Percentiles rank a stretch among this genome's conserved stretches.
Evolutionary conservation across 2,113 vertebrate species (phyloP).

Genomic region (Dromas ardeola): DNA sequence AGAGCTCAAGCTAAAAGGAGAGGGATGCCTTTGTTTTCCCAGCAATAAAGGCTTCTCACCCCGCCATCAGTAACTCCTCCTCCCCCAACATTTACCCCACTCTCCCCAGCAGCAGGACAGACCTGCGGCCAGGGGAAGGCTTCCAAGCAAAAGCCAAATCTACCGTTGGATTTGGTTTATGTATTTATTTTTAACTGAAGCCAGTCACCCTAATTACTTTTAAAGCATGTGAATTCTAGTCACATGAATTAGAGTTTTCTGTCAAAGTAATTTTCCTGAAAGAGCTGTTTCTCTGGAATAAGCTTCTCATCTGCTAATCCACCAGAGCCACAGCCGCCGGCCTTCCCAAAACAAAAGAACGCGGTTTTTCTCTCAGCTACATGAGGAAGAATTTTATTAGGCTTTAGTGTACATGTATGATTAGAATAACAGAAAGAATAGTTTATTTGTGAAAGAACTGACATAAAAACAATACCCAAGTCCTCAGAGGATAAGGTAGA

Average conservation of each 20-base stretch:
- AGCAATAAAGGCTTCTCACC: not conserved
- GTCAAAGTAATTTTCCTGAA: constrained; percentile 48
- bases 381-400: constrained; percentile 5
- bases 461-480: not conserved
- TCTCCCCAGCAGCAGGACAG: not conserved
- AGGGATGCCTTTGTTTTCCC: not conserved
- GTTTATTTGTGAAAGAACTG: not conserved
- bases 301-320: constrained; percentile 8
- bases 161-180: not conserved
- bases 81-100: not conserved
- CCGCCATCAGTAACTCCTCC: not conserved
- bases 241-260: not conserved
- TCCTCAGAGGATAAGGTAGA: not conserved
- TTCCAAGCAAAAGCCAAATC: not conserved
- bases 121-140: not conserved
- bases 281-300: constrained; percentile 10
- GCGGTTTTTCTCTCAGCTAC: not conserved
- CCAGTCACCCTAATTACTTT: not conserved
- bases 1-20: not conserved
- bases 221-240: not conserved
- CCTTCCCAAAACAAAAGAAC: not conserved
- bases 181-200: not conserved
- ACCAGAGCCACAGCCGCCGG: rapidly evolving
- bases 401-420: not conserved
- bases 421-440: constrained; percentile 38